phyloP scores from a whole-genome alignment of 2,797 vertebrate species.

The Sardinella longiceps region DNA sequence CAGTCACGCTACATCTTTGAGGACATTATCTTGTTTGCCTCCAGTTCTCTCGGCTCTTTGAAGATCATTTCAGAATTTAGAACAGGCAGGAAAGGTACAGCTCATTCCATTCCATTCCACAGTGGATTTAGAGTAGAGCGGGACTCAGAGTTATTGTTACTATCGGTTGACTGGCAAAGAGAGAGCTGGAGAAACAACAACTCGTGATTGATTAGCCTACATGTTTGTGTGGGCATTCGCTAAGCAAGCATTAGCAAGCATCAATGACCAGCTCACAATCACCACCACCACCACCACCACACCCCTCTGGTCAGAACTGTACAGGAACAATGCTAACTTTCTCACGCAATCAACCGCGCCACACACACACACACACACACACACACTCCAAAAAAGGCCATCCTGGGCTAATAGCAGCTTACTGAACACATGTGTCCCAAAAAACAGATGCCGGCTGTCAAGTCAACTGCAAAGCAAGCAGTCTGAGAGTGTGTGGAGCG shows the following conservation, averaged over 20 bases:
- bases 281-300: neutral
- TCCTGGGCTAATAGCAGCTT: neutral
- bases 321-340: neutral
- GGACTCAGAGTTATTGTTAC: neutral
- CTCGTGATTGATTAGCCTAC: slow-evolving; percentile 1
- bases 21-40: neutral
- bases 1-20: neutral
- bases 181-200: neutral
- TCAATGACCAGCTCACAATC: neutral
- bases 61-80: neutral
- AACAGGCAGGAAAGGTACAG: neutral
- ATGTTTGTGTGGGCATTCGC: neutral
- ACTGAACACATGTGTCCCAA: neutral
- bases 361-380: too few species aligned
- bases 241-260: neutral
- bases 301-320: neutral
- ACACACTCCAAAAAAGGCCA: neutral
- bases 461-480: neutral
- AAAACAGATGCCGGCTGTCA: neutral
- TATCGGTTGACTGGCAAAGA: neutral
- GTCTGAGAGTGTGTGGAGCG: too few species aligned
- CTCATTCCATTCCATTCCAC: neutral
- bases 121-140: neutral
- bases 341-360: neutral
- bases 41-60: neutral